These are phyloP conservation scores for Anodontia alba DNA, from an alignment of 2,888 invertebrate genomes.

Conservation along the genomic window DNA sequence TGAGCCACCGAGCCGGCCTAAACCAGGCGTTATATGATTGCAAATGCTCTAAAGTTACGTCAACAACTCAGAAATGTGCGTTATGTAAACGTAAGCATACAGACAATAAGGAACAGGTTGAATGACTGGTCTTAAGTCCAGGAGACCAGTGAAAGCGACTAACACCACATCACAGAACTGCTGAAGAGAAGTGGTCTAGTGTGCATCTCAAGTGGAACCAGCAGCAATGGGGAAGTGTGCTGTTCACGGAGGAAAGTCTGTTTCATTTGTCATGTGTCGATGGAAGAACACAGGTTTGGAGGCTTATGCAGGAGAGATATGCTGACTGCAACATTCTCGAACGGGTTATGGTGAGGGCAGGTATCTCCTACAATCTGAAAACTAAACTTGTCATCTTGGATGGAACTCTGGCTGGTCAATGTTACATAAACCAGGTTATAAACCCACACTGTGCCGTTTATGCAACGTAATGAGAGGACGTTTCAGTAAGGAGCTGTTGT, in stretches of 20 bases:
- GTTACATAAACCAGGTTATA: not conserved
- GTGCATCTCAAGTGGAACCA: slow-evolving; percentile 10
- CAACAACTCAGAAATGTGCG: not conserved
- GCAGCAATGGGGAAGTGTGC: slow-evolving; percentile 31
- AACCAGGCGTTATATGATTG: not conserved
- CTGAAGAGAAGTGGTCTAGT: slow-evolving; percentile 21
- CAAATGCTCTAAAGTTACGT: slow-evolving; percentile 1
- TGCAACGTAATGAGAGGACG: not conserved
- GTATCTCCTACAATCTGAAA: slow-evolving; percentile 8
- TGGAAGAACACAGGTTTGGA: slow-evolving; percentile 32
- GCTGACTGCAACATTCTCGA: slow-evolving; percentile 25
- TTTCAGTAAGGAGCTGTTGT: too few species aligned
- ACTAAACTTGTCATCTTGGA: not conserved
- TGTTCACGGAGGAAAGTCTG: slow-evolving; percentile 31
- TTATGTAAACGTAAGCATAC: not conserved
- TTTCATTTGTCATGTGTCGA: slow-evolving; percentile 25
- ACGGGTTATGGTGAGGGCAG: slow-evolving; percentile 28
- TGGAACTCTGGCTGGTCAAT: slow-evolving; percentile 14
- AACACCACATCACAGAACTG: slow-evolving; percentile 13
- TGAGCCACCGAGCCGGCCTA: too few species aligned
- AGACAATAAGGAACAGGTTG: not conserved
- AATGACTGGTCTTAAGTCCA: not conserved
- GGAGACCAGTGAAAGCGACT: slow-evolving; percentile 20
- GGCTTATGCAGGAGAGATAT: slow-evolving; percentile 19
- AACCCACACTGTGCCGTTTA: not conserved